These are phyloP conservation scores for Lagodon rhomboides DNA, from an alignment of 2,797 vertebrate species.

Conservation along the genomic window DNA sequence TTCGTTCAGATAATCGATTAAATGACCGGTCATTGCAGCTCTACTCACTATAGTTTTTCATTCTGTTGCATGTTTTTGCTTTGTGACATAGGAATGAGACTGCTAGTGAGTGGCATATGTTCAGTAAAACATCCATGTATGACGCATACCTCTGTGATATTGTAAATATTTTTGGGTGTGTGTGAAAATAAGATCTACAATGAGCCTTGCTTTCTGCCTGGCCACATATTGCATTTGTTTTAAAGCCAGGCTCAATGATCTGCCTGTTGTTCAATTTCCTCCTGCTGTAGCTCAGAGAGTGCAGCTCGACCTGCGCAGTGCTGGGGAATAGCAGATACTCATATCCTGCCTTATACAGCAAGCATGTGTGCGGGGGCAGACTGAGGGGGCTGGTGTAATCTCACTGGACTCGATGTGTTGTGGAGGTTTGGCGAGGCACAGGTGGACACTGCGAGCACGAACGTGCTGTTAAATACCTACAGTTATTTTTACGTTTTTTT, in stretches of 20 bases:
- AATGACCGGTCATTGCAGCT: no score
- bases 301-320: constrained; percentile 53
- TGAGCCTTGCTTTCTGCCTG: constrained; percentile 36
- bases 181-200: constrained; percentile 52
- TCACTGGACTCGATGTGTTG: constrained; percentile 64
- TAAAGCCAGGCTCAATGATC: constrained; percentile 58
- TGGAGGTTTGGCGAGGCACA: constrained; percentile 56
- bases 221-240: constrained; percentile 53
- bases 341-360: constrained; percentile 62
- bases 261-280: constrained; percentile 60
- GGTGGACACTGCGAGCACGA: constrained; percentile 48
- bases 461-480: constrained; percentile 45
- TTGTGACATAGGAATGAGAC: neutral
- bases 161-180: constrained; percentile 50
- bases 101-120: neutral
- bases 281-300: constrained; percentile 43
- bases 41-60: neutral
- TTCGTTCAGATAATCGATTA: no score
- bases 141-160: constrained; percentile 1
- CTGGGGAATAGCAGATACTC: constrained; percentile 56
- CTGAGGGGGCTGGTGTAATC: constrained; percentile 69
- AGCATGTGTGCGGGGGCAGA: constrained; percentile 72
- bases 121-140: neutral
- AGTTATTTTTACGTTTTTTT: constrained; percentile 23
- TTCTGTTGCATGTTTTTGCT: neutral